These are phyloP conservation scores for Pollenia angustigena DNA, from an alignment of 2,888 invertebrate species.

Conservation along the genomic window DNA sequence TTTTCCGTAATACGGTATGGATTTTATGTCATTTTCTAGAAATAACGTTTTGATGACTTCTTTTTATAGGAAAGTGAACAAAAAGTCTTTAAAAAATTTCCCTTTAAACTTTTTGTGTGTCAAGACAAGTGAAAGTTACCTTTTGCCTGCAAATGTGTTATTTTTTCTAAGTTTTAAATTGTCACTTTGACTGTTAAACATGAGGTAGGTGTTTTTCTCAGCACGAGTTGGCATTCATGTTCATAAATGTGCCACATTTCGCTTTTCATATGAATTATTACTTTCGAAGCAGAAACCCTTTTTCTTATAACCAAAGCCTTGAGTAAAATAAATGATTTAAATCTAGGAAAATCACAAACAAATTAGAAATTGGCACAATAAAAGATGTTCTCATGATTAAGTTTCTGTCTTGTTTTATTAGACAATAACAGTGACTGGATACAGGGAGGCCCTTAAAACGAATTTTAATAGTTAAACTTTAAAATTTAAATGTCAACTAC, in stretches of 20 bases:
- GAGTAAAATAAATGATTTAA: slow-evolving; percentile 2
- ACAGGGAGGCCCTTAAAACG: slow-evolving; percentile 46
- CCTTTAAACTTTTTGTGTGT: no score
- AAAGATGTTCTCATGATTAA: slow-evolving; percentile 58
- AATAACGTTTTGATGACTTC: no score
- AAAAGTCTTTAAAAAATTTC: no score
- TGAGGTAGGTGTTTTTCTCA: slow-evolving; percentile 50
- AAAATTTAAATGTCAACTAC: slow-evolving; percentile 57
- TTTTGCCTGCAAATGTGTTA: slow-evolving; percentile 6
- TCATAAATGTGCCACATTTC: slow-evolving; percentile 64
- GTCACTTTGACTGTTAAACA: slow-evolving; percentile 55
- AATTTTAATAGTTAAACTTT: slow-evolving; percentile 27
- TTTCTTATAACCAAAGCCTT: slow-evolving; percentile 18
- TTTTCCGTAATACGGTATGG: neutral
- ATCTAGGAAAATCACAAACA: slow-evolving; percentile 17
- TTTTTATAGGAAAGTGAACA: no score
- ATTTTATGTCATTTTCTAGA: neutral
- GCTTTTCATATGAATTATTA: slow-evolving; percentile 55
- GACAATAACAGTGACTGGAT: slow-evolving; percentile 19
- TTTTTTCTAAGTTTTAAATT: slow-evolving; percentile 21
- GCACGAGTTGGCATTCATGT: slow-evolving; percentile 57
- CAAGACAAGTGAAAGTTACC: slow-evolving; percentile 54
- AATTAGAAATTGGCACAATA: slow-evolving; percentile 56
- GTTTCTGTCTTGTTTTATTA: neutral
- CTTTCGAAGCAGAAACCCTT: slow-evolving; percentile 34